These are phyloP conservation scores for Dusona sp. DNA, from an alignment of 2,888 invertebrate species.

Conservation along the genomic window DNA sequence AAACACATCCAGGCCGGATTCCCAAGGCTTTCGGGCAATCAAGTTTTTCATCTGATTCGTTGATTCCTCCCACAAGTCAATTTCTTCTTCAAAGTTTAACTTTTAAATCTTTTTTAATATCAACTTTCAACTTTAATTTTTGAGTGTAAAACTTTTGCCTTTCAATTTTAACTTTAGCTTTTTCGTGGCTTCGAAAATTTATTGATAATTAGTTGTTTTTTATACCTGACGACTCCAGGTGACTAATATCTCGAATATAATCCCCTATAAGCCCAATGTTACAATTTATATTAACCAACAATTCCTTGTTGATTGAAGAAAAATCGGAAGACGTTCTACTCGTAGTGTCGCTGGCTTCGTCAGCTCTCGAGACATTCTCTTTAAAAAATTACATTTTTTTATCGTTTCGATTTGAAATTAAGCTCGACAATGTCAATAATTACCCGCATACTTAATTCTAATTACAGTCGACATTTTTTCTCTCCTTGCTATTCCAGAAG, in stretches of 20 bases:
- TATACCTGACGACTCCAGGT: constrained; percentile 70
- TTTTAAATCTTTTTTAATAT: background rate
- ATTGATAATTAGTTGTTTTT: background rate
- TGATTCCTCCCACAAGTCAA: constrained; percentile 80
- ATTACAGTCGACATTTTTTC: constrained; percentile 61
- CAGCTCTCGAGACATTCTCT: constrained; percentile 43
- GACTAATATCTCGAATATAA: constrained; percentile 77
- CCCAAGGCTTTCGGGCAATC: constrained; percentile 69
- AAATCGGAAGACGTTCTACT: constrained; percentile 40
- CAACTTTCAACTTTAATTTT: too few relatives aligned
- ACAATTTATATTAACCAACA: constrained; percentile 83
- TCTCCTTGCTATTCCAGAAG: background rate
- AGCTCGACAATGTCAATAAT: background rate
- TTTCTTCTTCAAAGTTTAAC: constrained; percentile 72
- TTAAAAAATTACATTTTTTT: constrained; percentile 16
- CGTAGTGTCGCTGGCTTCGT: constrained; percentile 25
- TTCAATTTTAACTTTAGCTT: background rate
- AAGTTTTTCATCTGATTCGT: constrained; percentile 75
- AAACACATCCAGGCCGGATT: constrained; percentile 76
- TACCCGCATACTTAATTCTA: constrained; percentile 61
- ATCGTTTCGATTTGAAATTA: background rate
- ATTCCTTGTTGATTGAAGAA: constrained; percentile 72
- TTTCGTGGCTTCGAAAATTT: background rate
- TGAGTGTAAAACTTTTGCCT: too few relatives aligned
- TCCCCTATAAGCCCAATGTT: constrained; percentile 82